Conservation (phyloP, 53 echinoderm and acorn worm genomes). For the Actinopyga echinites region DNA sequence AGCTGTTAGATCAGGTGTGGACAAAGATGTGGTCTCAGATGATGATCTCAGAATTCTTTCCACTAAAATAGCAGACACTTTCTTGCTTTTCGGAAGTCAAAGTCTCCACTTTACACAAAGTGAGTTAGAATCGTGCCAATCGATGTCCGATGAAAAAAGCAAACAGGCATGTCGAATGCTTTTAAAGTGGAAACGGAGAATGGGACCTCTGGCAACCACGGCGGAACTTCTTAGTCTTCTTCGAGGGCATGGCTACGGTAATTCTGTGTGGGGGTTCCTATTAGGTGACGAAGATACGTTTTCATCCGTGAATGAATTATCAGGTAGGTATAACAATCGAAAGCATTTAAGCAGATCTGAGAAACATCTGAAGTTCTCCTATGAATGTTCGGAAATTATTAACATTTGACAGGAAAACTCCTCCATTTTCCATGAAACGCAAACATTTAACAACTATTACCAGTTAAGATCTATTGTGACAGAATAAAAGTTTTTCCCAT, state of each 20-base stretch:
- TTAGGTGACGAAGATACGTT: not conserved
- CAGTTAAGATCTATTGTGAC: too few relatives aligned
- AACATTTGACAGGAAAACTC: too few relatives aligned
- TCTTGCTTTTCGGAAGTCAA: not conserved
- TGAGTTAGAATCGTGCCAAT: not conserved
- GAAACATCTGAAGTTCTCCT: not conserved
- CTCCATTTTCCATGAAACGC: too few relatives aligned
- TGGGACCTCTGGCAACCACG: not conserved
- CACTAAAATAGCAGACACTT: not conserved
- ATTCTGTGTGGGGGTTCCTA: conserved; percentile 15
- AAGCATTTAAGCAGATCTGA: too few relatives aligned
- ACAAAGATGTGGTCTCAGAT: not conserved
- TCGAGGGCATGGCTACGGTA: not conserved
- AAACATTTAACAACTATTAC: too few relatives aligned
- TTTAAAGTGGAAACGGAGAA: conserved; percentile 15
- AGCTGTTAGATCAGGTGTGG: not conserved
- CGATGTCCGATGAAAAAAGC: not conserved
- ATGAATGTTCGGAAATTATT: not conserved
- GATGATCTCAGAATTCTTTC: conserved; percentile 1
- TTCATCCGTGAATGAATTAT: not conserved
- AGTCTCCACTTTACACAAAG: not conserved
- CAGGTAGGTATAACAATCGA: too few relatives aligned
- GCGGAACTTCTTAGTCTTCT: not conserved
- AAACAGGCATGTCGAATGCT: conserved; percentile 30
- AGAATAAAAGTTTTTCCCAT: too few relatives aligned